Evolutionary conservation across 2,888 invertebrate species (phyloP).

Genomic region (Cosmia trapezina): DNA sequence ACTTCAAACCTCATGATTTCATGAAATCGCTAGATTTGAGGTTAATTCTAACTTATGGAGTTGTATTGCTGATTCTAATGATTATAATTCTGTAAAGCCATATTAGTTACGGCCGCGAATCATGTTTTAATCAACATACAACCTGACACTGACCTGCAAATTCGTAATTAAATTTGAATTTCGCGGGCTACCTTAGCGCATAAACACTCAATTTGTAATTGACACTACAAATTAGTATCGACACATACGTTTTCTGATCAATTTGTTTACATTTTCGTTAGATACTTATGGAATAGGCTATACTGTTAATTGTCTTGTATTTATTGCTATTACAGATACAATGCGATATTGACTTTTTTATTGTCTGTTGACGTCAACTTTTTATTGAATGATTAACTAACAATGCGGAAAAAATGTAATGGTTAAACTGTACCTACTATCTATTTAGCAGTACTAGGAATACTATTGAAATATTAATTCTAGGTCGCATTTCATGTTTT

Average conservation of each 20-base stretch:
- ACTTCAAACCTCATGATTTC: too few relatives aligned
- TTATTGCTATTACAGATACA: background rate
- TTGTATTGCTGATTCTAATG: too few relatives aligned
- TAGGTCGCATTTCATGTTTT: background rate
- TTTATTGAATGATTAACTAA: conserved; percentile 3
- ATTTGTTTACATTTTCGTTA: background rate
- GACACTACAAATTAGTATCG: background rate
- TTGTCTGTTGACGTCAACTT: conserved; percentile 9
- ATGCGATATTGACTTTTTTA: conserved; percentile 4
- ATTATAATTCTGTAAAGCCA: too few relatives aligned
- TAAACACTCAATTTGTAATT: too few relatives aligned
- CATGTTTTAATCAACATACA: too few relatives aligned
- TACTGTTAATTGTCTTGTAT: background rate
- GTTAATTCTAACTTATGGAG: too few relatives aligned
- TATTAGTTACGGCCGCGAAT: too few relatives aligned
- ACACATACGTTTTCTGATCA: too few relatives aligned
- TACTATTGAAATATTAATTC: background rate
- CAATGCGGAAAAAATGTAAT: background rate
- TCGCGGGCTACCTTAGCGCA: too few relatives aligned
- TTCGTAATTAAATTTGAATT: too few relatives aligned
- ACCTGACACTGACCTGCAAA: too few relatives aligned
- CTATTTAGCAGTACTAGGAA: background rate
- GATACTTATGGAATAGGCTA: background rate
- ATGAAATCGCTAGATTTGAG: too few relatives aligned
- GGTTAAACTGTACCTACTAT: background rate